Percentiles rank a stretch among this genome's conserved stretches.
phyloP scores from a whole-genome alignment of 2,888 invertebrate species.

The Hipparchia sbordonii region DNA sequence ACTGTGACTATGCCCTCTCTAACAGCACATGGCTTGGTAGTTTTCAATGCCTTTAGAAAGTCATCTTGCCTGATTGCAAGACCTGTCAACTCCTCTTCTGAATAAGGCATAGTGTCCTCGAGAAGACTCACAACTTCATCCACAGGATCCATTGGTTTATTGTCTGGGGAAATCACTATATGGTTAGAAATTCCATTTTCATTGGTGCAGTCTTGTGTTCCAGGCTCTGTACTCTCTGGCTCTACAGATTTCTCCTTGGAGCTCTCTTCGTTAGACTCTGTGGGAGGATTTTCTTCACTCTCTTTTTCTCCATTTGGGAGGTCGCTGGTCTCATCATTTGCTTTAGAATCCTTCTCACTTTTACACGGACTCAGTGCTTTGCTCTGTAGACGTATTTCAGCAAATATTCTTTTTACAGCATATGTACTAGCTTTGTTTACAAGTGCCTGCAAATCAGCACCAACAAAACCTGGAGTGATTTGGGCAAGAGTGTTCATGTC shows the following conservation, averaged over 20 bases:
- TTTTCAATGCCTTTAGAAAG: conserved; percentile 89
- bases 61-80: conserved; percentile 89
- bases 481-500: conserved; percentile 89
- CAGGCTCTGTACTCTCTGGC: conserved; percentile 47
- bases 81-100: conserved; percentile 83
- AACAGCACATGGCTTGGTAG: conserved; percentile 96
- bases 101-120: conserved; percentile 85
- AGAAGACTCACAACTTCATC: conserved; percentile 85
- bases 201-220: conserved; percentile 47
- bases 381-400: conserved; percentile 54
- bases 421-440: conserved; percentile 94
- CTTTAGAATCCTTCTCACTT: conserved; percentile 46
- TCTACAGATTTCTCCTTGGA: conserved; percentile 44
- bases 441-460: conserved; percentile 94
- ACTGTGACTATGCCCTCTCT: conserved; percentile 99
- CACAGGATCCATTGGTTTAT: conserved; percentile 51
- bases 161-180: conserved; percentile 31
- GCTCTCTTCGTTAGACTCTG: conserved; percentile 37
- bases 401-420: conserved; percentile 87
- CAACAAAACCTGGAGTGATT: conserved; percentile 97
- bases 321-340: conserved; percentile 51
- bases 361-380: conserved; percentile 35
- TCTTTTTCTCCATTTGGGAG: conserved; percentile 73
- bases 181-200: conserved; percentile 38
- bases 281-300: conserved; percentile 48